Evolutionary conservation across 2,797 vertebrate species (phyloP).

Genomic region (Hemitrygon akajei): DNA sequence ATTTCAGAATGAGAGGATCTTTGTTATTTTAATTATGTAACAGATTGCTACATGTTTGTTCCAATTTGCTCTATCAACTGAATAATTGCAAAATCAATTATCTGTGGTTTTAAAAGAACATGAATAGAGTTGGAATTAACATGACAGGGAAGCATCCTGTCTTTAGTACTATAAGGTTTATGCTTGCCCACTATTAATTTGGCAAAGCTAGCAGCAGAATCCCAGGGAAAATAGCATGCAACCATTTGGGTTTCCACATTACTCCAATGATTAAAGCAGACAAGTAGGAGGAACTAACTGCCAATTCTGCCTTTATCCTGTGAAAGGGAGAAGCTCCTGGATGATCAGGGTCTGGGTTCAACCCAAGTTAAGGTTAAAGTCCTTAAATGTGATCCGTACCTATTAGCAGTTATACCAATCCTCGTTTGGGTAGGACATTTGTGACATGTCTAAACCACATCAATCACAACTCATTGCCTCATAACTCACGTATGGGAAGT

Average conservation of each 20-base stretch:
- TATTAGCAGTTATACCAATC: not conserved
- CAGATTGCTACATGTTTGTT: not conserved
- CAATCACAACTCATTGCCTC: too few species aligned
- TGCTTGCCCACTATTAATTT: not conserved
- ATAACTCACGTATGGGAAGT: too few species aligned
- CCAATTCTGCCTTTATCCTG: not conserved
- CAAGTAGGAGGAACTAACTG: not conserved
- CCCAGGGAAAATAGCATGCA: not conserved
- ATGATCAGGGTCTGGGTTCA: not conserved
- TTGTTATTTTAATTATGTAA: not conserved
- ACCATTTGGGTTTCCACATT: not conserved
- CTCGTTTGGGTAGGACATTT: not conserved
- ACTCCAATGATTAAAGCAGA: not conserved
- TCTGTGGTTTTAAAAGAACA: not conserved
- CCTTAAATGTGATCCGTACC: not conserved
- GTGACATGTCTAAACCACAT: not conserved
- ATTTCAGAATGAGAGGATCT: not conserved
- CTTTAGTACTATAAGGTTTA: not conserved
- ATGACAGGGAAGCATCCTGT: not conserved
- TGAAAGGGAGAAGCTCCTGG: not conserved
- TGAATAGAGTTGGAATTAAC: not conserved
- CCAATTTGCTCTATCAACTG: conserved; percentile 10
- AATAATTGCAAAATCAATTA: conserved; percentile 9
- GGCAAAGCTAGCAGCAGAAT: not conserved
- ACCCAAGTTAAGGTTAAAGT: not conserved